These are phyloP conservation scores for Ellobius talpinus DNA, from an alignment of 2,113 vertebrate genomes.

Conservation along the genomic window DNA sequence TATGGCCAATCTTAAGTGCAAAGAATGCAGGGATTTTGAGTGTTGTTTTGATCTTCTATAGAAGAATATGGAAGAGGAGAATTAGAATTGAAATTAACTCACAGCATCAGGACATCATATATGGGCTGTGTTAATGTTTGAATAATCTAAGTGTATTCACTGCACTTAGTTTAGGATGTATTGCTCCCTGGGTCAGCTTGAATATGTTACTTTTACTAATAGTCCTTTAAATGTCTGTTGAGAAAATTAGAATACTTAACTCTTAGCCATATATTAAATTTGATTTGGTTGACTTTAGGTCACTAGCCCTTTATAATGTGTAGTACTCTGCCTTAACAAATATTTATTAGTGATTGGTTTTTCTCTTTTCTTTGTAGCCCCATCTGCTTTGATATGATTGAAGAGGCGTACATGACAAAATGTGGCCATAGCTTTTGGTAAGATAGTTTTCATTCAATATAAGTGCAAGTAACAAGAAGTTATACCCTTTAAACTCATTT, in stretches of 20 bases:
- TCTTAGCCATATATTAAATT: slow-evolving; percentile 37
- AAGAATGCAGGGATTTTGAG: neutral
- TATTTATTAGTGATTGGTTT: neutral
- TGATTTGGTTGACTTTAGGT: slow-evolving; percentile 47
- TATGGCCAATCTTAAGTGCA: neutral
- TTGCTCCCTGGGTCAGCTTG: neutral
- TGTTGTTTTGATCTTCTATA: neutral
- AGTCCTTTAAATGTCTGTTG: slow-evolving; percentile 1
- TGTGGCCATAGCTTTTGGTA: slow-evolving; percentile 99
- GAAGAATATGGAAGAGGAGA: neutral
- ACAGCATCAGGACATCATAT: neutral
- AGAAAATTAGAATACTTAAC: slow-evolving; percentile 29
- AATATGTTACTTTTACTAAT: slow-evolving; percentile 32
- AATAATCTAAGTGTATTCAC: slow-evolving; percentile 9
- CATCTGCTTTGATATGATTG: slow-evolving; percentile 99
- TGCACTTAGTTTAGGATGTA: neutral
- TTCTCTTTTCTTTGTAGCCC: slow-evolving; percentile 90
- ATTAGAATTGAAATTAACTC: neutral
- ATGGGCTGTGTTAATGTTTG: neutral
- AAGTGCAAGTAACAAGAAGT: slow-evolving; percentile 4
- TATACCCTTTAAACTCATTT: slow-evolving; percentile 40
- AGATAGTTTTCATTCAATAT: slow-evolving; percentile 74
- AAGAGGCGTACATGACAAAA: slow-evolving; percentile 99
- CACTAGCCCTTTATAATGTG: neutral
- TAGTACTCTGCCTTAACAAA: slow-evolving; percentile 10